Evolutionary conservation across 2,113 vertebrate species (phyloP).

Genomic region (Smithornis capensis): DNA sequence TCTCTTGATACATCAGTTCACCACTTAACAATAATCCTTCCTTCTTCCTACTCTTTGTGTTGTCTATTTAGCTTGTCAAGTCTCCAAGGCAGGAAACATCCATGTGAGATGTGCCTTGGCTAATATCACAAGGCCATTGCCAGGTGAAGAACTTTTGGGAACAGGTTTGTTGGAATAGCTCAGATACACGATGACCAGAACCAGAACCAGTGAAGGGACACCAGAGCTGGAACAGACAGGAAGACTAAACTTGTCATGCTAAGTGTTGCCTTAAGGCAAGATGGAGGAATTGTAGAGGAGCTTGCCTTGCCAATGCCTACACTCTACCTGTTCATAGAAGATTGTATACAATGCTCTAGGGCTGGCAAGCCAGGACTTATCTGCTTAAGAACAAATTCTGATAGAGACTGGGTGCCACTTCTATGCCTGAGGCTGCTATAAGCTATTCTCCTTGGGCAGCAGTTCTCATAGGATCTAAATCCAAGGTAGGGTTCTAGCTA

Average conservation of each 20-base stretch:
- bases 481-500: background rate
- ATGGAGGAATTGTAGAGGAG: background rate
- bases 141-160: background rate
- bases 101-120: background rate
- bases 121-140: background rate
- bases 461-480: background rate
- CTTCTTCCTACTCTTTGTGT: background rate
- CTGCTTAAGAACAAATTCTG: constrained; percentile 21
- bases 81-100: background rate
- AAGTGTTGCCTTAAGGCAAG: background rate
- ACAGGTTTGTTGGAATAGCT: background rate
- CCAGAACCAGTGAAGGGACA: background rate
- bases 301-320: background rate
- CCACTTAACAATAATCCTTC: background rate
- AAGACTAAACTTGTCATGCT: background rate
- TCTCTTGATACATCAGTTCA: background rate
- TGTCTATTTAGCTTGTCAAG: background rate
- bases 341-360: background rate
- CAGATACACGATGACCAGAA: background rate
- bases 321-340: background rate
- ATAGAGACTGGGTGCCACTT: background rate
- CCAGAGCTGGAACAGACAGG: background rate
- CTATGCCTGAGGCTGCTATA: background rate
- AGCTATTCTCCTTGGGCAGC: background rate
- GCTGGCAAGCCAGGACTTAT: constrained; percentile 39